These are phyloP conservation scores for Spinus pinus DNA, from an alignment of 2,797 vertebrate genomes.

Conservation along the genomic window DNA sequence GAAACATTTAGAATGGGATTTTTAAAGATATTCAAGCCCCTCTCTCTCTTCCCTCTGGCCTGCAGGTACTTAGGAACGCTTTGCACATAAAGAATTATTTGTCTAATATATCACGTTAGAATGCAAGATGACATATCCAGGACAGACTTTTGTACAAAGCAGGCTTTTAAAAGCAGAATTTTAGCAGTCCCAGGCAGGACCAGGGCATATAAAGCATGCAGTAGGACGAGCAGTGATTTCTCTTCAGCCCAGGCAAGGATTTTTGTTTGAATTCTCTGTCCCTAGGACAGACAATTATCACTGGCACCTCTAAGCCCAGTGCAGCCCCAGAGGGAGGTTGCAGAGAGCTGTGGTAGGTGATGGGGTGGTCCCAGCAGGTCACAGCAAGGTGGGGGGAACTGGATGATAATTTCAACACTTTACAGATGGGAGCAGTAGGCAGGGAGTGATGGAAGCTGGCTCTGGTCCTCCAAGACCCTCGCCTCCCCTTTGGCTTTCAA, in stretches of 20 bases:
- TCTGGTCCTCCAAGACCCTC: neutral
- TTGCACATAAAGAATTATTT: conserved; percentile 50
- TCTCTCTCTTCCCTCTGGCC: conserved; percentile 24
- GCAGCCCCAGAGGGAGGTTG: neutral
- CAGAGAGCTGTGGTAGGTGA: rapidly evolving
- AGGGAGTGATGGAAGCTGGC: neutral
- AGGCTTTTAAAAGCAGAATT: conserved; percentile 28
- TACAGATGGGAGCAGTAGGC: neutral
- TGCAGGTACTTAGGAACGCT: conserved; percentile 31
- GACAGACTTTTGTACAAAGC: conserved; percentile 44
- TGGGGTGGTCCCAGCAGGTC: neutral
- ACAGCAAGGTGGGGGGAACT: neutral
- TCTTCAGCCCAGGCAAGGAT: neutral
- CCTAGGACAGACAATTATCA: neutral
- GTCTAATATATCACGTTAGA: conserved; percentile 36
- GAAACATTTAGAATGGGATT: conserved; percentile 5
- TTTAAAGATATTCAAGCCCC: conserved; percentile 22
- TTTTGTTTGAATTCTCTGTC: neutral
- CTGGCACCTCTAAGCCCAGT: neutral
- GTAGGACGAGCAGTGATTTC: neutral
- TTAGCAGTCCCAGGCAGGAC: neutral
- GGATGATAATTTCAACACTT: neutral
- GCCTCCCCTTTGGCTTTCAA: neutral
- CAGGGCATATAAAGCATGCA: neutral
- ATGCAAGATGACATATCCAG: conserved; percentile 55